These are phyloP conservation scores for Parus major DNA, from an alignment of 2,113 vertebrate genomes.

Conservation along the genomic window DNA sequence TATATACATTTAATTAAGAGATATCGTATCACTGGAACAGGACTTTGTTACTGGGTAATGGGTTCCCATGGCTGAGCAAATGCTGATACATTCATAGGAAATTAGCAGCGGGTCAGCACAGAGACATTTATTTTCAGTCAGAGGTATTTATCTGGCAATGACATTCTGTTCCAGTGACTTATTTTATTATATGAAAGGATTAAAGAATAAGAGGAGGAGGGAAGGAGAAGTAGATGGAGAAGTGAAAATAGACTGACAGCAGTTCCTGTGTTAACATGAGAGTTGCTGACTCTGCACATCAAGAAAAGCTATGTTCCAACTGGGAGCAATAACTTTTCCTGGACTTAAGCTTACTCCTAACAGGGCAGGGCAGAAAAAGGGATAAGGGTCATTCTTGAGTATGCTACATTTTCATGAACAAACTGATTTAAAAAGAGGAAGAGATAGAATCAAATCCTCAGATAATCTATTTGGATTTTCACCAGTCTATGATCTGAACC, in stretches of 20 bases:
- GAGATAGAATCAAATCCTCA: background rate
- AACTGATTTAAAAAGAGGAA: background rate
- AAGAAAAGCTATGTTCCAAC: conserved; percentile 17
- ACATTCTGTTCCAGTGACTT: conserved; percentile 69
- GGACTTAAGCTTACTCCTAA: background rate
- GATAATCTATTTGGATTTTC: background rate
- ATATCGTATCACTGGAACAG: conserved; percentile 46
- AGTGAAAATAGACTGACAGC: conserved; percentile 68
- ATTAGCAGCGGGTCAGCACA: conserved; percentile 56
- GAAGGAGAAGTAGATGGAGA: conserved; percentile 36
- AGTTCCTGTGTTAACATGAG: background rate
- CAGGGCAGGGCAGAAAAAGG: background rate
- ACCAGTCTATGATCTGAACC: background rate
- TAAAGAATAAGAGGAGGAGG: conserved; percentile 62
- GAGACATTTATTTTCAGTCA: conserved; percentile 64
- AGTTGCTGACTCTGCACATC: conserved; percentile 44
- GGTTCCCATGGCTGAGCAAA: conserved; percentile 66
- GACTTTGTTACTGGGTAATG: conserved; percentile 55
- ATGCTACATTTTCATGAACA: background rate
- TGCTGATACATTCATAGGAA: conserved; percentile 64
- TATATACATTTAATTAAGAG: conserved; percentile 71
- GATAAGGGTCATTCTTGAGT: background rate
- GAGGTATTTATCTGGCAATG: conserved; percentile 66
- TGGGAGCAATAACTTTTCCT: conserved; percentile 31
- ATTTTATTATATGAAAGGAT: conserved; percentile 70